Conservation (phyloP, 2,888 invertebrate species). For the Caenorhabditis drosophilae region DNA sequence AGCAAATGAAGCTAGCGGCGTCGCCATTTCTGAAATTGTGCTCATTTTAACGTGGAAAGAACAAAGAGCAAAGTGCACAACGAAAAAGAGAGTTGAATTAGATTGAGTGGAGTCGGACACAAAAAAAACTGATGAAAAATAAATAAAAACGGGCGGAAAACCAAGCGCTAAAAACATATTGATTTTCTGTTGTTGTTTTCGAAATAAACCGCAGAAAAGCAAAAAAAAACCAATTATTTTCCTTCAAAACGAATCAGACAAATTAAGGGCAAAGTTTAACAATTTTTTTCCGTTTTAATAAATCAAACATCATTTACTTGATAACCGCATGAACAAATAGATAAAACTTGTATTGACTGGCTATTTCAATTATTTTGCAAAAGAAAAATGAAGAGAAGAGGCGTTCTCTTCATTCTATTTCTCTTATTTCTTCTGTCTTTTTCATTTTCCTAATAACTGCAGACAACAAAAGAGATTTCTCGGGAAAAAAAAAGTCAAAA, state of each 20-base stretch:
- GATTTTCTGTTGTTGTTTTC: not conserved
- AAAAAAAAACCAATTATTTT: not conserved
- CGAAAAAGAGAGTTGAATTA: too few relatives aligned
- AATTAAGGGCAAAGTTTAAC: not conserved
- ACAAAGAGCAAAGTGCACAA: too few relatives aligned
- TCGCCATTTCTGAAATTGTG: conserved; percentile 11
- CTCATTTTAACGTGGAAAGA: not conserved
- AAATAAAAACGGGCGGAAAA: too few relatives aligned
- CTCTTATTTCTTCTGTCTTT: too few relatives aligned
- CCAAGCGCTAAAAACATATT: not conserved
- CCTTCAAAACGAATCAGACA: not conserved
- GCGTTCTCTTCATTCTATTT: not conserved
- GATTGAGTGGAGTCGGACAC: too few relatives aligned
- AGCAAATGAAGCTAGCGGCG: conserved; percentile 20
- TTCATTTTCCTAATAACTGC: too few relatives aligned
- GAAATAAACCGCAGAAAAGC: not conserved
- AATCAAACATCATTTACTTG: not conserved
- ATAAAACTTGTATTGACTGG: conserved; percentile 7
- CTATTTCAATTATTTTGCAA: not conserved
- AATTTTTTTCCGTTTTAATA: not conserved
- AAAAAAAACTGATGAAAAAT: too few relatives aligned
- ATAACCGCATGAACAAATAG: not conserved
- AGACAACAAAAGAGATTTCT: too few relatives aligned
- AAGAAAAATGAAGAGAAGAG: conserved; percentile 2
- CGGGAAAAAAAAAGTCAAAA: not conserved